Conservation (phyloP, 2,797 vertebrate species). For the Luscinia megarhynchos region DNA sequence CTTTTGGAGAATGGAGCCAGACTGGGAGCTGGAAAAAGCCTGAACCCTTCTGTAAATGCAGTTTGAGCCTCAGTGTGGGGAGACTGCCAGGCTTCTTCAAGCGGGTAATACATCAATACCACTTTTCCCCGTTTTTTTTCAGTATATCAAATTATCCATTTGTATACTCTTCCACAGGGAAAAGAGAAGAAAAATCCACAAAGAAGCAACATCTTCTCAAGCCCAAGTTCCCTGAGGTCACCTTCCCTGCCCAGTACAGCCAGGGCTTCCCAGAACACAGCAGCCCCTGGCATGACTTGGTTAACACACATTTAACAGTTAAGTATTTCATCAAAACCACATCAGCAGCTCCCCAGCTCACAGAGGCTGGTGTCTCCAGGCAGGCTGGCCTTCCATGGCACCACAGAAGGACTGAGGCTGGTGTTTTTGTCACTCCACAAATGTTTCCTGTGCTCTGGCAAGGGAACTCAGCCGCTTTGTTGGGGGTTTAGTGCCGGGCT, state of each 20-base stretch:
- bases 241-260: background rate
- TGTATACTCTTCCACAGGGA: background rate
- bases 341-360: background rate
- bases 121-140: background rate
- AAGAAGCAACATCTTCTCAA: background rate
- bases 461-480: background rate
- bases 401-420: background rate
- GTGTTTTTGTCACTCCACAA: background rate
- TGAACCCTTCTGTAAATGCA: background rate
- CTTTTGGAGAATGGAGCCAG: background rate
- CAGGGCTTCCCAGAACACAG: background rate
- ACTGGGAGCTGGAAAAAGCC: background rate
- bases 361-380: background rate
- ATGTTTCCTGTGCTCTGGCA: background rate
- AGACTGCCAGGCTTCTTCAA: background rate
- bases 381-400: background rate
- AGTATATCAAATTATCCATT: background rate
- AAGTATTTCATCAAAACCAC: background rate
- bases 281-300: background rate
- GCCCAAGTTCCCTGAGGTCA: background rate
- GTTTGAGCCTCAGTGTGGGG: background rate
- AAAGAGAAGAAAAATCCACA: background rate
- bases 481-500: background rate
- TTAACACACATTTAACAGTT: background rate
- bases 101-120: background rate